These are phyloP conservation scores for Eospalax fontanierii DNA, from an alignment of 2,797 vertebrate species.

Conservation along the genomic window DNA sequence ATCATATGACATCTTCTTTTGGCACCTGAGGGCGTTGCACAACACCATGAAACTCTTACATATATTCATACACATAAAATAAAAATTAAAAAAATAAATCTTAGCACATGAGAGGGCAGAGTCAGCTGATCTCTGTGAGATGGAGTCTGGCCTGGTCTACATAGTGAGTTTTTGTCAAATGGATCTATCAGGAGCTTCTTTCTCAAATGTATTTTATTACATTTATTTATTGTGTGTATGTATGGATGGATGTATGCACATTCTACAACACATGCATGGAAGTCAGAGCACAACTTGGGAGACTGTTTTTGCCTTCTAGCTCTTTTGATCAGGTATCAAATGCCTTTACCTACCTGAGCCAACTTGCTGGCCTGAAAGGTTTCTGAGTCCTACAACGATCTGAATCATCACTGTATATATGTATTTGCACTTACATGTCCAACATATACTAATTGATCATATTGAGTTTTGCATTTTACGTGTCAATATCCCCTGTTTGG, in stretches of 20 bases:
- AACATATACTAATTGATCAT: slow-evolving; percentile 69
- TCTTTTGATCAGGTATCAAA: not conserved
- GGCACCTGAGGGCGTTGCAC: too few species aligned
- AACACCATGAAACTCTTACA: too few species aligned
- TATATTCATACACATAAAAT: too few species aligned
- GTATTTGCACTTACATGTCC: slow-evolving; percentile 70
- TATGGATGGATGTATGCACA: not conserved
- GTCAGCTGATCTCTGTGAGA: too few species aligned
- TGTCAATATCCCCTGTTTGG: slow-evolving; percentile 76
- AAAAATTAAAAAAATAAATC: too few species aligned
- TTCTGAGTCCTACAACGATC: not conserved
- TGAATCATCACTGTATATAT: slow-evolving; percentile 64
- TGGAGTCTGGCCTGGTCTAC: too few species aligned
- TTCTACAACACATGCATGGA: not conserved
- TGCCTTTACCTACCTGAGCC: not conserved
- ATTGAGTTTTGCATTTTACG: too few species aligned
- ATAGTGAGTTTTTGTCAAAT: too few species aligned
- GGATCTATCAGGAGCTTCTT: too few species aligned
- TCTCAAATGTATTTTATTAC: not conserved
- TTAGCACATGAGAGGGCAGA: too few species aligned
- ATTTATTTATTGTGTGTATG: not conserved
- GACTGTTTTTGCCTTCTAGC: not conserved
- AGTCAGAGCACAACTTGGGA: not conserved
- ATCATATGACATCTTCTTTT: too few species aligned
- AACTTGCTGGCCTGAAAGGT: not conserved